Evolutionary conservation across 2,888 invertebrate species (phyloP), one percentile per base, ranked within the genome.

Genomic region (Heliconius erato): DNA sequence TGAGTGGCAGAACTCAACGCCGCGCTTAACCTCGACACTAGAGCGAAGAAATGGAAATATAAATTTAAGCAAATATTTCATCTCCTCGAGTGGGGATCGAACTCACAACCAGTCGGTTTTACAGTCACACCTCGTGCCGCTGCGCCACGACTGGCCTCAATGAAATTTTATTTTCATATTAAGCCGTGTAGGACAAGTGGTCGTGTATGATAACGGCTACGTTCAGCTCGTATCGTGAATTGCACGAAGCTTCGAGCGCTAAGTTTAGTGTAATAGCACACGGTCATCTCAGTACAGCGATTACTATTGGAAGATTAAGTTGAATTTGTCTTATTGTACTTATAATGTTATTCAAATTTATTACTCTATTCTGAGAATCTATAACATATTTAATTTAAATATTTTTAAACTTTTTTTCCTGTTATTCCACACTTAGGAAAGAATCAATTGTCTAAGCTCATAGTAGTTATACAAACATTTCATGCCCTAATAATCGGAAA

Each of bases 141-240:
- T 32, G 32, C 32, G 32, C 32, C 32, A 32, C 32, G 32, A 32
- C 32, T 32, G 32, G 32, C 32, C 32, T 32, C 32, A 59, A 54
- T 59, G 59, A 35, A 26, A 76, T 0, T 76, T 40, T 63, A 63
- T 76, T 76, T 35, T 59, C 76, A 9, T 76, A 35, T 32, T 63
- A 63, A 76, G 5, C 59, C 40, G 35, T 59, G 74, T 26, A 76
- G 35, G 19, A 76, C 76, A 63, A 76, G 76, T 76, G 63, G 59
- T 16, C 9, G 35, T 35, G 16, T 16, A 63, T 63, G 76, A 76
- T 76, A 76, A 16, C 35, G 26, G 35, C 76, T 11, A 63, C 26
- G 63, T 63, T 63, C 3, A 63, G 35, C 26, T 76, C n/a, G 35
- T 76, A 63, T 63, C 35, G 1, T 76, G 63, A 40, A 76, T 26